A percentile compares a stretch with the other conserved stretches of the same genome.
Conservation (phyloP, 2,113 vertebrate genomes). For the Falcunculus frontatus region DNA sequence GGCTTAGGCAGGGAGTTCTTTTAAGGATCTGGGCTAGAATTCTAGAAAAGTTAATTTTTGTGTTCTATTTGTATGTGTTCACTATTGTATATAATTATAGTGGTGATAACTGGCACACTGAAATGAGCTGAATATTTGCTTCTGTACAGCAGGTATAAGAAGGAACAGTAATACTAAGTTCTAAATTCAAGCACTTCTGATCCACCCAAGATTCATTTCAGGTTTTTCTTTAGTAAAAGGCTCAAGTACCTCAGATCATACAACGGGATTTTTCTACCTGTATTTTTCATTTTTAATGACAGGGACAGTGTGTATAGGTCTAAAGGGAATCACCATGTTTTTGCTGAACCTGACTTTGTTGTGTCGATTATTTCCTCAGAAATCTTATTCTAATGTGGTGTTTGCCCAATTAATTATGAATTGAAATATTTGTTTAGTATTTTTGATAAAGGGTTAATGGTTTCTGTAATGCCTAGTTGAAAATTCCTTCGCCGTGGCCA, state of each 20-base stretch:
- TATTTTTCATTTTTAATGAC: background rate
- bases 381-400: background rate
- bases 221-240: background rate
- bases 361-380: background rate
- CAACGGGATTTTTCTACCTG: background rate
- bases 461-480: background rate
- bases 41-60: background rate
- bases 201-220: background rate
- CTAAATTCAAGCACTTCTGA: background rate
- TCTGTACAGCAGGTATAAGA: background rate
- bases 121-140: background rate
- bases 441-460: background rate
- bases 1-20: background rate
- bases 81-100: background rate
- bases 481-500: background rate
- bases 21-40: background rate
- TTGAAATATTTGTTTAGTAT: background rate
- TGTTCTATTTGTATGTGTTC: background rate
- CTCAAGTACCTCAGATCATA: background rate
- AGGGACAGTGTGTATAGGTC: background rate
- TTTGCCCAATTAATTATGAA: background rate
- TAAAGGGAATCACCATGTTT: background rate
- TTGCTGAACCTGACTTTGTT: background rate
- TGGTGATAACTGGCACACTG: background rate
- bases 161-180: background rate